phyloP scores from a whole-genome alignment of 23 tunicate genomes.

The Clavelina lepadiformis region DNA sequence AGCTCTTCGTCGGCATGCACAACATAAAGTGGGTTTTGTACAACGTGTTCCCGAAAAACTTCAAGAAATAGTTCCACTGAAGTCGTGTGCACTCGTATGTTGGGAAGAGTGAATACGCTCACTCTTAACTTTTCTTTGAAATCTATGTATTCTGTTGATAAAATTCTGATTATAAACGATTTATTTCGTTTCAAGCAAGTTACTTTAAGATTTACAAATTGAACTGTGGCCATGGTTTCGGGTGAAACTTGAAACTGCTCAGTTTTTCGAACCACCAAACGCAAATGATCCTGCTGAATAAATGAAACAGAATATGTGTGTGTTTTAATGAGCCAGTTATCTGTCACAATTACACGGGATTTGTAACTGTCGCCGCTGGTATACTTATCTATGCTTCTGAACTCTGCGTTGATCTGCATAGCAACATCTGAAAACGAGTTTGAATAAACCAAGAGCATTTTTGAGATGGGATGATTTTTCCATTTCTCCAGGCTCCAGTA shows the following conservation, averaged over 20 bases:
- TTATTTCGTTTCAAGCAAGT: slow-evolving; percentile 29
- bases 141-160: slow-evolving; percentile 70
- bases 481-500: slow-evolving; percentile 75
- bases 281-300: slow-evolving; percentile 59
- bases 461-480: slow-evolving; percentile 73
- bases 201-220: slow-evolving; percentile 43
- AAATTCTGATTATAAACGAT: slow-evolving; percentile 41
- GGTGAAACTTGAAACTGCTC: slow-evolving; percentile 80
- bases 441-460: slow-evolving; percentile 24
- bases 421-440: slow-evolving; percentile 34
- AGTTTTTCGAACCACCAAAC: slow-evolving; percentile 39
- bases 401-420: slow-evolving; percentile 45
- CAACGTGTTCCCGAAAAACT: slow-evolving; percentile 69
- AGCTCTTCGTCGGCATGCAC: not conserved
- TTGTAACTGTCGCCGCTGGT: slow-evolving; percentile 45
- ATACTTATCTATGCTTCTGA: slow-evolving; percentile 69
- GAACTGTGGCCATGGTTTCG: slow-evolving; percentile 62
- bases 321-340: slow-evolving; percentile 74
- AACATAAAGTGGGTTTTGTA: slow-evolving; percentile 30
- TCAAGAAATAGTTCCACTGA: slow-evolving; percentile 68
- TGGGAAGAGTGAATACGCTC: slow-evolving; percentile 37
- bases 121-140: slow-evolving; percentile 50
- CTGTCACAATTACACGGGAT: slow-evolving; percentile 48
- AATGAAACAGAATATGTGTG: slow-evolving; percentile 38
- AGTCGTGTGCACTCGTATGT: slow-evolving; percentile 41